Evolutionary conservation across 1,140 invertebrate species (phyloP).

Genomic region (Hypsibius dujardini): DNA sequence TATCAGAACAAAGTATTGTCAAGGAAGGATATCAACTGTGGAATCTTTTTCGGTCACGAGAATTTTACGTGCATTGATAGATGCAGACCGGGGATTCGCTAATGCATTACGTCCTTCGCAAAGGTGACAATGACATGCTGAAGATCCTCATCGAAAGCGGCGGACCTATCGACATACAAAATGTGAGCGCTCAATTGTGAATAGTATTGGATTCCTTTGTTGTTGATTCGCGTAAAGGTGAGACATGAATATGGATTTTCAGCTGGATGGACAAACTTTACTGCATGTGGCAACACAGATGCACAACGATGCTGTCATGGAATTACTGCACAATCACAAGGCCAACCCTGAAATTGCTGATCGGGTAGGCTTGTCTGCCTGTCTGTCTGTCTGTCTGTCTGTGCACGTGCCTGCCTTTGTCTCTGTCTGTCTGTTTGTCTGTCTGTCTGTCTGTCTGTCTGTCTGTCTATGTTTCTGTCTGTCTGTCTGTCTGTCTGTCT

Average conservation of each 20-base stretch:
- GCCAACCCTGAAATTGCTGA: constrained; percentile 82
- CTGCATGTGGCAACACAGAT: constrained; percentile 84
- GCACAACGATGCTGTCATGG: constrained; percentile 78
- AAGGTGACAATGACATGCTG: constrained; percentile 74
- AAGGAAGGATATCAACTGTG: too few species aligned
- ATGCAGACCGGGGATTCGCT: constrained; percentile 50
- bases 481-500: too few species aligned
- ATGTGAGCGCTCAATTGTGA: constrained; percentile 40
- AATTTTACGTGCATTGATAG: background rate
- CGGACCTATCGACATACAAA: constrained; percentile 66
- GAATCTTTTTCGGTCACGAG: constrained; percentile 10
- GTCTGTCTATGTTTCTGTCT: too few species aligned
- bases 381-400: too few species aligned
- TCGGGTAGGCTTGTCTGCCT: constrained; percentile 28
- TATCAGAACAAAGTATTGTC: background rate
- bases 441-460: too few species aligned
- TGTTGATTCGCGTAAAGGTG: background rate
- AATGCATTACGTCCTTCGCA: constrained; percentile 68
- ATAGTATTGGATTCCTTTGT: background rate
- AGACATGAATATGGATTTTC: constrained; percentile 22
- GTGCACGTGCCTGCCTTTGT: too few species aligned
- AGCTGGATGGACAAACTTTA: constrained; percentile 74
- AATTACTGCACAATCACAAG: constrained; percentile 79
- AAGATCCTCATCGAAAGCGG: constrained; percentile 75
- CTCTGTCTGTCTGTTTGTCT: too few species aligned